Evolutionary conservation across 2,113 vertebrate genomes (phyloP).

Genomic region (Gymnogyps californianus): DNA sequence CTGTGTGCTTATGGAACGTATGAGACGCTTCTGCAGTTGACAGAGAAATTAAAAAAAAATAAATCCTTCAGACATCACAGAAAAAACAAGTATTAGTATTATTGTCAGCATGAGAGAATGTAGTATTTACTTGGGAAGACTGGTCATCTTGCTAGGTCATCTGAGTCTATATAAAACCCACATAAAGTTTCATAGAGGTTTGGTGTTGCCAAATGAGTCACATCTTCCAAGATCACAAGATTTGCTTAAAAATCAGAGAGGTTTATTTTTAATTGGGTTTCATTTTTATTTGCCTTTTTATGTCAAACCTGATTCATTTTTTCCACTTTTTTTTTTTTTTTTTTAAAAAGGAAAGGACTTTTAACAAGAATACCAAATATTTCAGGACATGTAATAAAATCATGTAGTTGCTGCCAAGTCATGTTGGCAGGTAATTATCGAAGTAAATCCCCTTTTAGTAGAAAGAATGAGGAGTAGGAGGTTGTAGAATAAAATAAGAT

Average conservation of each 20-base stretch:
- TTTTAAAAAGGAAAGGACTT: neutral
- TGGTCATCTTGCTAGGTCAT: conserved; percentile 13
- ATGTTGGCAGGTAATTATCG: neutral
- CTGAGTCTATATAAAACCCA: neutral
- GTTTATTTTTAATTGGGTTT: conserved; percentile 23
- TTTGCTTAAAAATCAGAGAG: neutral
- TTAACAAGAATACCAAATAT: neutral
- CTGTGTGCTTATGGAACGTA: fast-evolving
- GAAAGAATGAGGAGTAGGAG: neutral
- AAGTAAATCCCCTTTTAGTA: neutral
- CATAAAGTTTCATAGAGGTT: conserved; percentile 14
- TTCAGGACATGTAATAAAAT: neutral
- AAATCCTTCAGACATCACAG: neutral
- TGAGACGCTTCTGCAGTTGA: neutral
- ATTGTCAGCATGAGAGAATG: neutral
- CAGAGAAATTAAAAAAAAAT: neutral
- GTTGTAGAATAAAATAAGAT: neutral
- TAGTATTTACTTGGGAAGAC: neutral
- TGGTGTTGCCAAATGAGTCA: conserved; percentile 19
- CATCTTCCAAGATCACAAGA: conserved; percentile 18
- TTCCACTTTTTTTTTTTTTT: neutral
- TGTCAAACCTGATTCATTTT: neutral
- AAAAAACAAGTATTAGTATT: neutral
- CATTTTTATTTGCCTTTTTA: conserved; percentile 43
- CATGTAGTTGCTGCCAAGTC: neutral